Evolutionary conservation across 2,888 invertebrate species (phyloP), one percentile per base, ranked within the genome.

Genomic region (Nyleta sp.): DNA sequence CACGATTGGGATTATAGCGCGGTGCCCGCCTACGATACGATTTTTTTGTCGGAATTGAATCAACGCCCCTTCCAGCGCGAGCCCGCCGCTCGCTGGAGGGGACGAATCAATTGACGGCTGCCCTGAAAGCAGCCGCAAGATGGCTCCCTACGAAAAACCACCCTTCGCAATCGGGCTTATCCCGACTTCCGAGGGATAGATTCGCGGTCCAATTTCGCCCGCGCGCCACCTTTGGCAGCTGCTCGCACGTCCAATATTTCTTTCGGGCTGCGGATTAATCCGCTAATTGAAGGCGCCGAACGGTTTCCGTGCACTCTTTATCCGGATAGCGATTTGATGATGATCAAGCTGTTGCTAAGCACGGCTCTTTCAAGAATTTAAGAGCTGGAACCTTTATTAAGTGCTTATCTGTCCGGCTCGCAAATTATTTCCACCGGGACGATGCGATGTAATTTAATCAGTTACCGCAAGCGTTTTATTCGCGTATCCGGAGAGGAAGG

Each of bases 41-140:
- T 84, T 87, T 88, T 89, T 89, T 86, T 86, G 80, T 84, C 83
- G 83, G 89, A 90, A 90, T 90, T 89, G 89, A 90, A 89, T 89
- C 85, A 85, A 86, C 87, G 87, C 87, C 85, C 85, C 85, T 84
- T 82, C 84, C 80, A 62, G 70, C 68, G 57, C 60, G 48, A 62
- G 70, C 68, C 53, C 60, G 48, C n/a, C 7, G 24, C 60, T 28
- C 10, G 38, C 28, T 78, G 85, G 89, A 84, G 89, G 89, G 88
- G 86, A 84, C 85, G 88, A 90, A 91, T 90, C 91, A 91, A 91
- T 91, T 90, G 90, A 84, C 86, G 85, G 84, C 85, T 87, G 82
- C 85, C 87, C 87, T 84, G 84, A 88, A 87, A 86, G 83, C 85
- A 84, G 88, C 90, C 89, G 87, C 90, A 91, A 91, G 90, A 90